A percentile compares a stretch with the other conserved stretches of the same genome.
These are phyloP conservation scores for Chymomyza costata DNA, from an alignment of 1,140 invertebrate species.

Conservation along the genomic window DNA sequence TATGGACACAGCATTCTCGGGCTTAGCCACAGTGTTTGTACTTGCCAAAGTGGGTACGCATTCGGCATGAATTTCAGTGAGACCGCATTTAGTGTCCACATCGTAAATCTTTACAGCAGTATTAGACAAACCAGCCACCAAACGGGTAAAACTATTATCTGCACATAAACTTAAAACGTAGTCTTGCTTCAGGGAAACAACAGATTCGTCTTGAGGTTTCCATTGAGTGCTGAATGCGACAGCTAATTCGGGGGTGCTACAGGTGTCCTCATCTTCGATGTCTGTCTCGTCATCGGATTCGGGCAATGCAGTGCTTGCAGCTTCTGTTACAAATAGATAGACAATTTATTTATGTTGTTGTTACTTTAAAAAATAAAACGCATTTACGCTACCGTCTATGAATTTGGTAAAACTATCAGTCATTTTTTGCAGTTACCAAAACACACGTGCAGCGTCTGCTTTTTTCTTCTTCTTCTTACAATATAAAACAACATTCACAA, in stretches of 20 bases:
- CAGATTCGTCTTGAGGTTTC: conserved; percentile 35
- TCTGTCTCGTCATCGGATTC: conserved; percentile 51
- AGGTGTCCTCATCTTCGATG: conserved; percentile 54
- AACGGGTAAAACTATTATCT: conserved; percentile 31
- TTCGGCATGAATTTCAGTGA: conserved; percentile 6
- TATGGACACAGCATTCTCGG: no score
- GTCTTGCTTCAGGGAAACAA: conserved; percentile 41
- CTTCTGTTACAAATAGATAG: conserved; percentile 19
- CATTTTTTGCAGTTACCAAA: no score
- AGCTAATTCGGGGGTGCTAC: conserved; percentile 33
- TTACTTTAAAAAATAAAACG: background rate
- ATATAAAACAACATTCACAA: no score
- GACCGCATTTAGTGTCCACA: conserved; percentile 15
- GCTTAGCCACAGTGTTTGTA: background rate
- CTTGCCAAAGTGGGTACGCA: background rate
- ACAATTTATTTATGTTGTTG: rapidly evolving
- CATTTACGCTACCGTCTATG: conserved; percentile 42
- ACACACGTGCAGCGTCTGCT: no score
- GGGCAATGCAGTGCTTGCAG: conserved; percentile 17
- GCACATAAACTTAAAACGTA: conserved; percentile 49
- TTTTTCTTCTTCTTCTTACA: no score
- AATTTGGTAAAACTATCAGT: conserved; percentile 35
- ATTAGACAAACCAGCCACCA: conserved; percentile 55
- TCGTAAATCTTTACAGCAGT: conserved; percentile 52
- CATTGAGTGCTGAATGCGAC: conserved; percentile 38